phyloP scores from a whole-genome alignment of 2,113 vertebrate genomes.

The Brachyhypopomus occidentalis region DNA sequence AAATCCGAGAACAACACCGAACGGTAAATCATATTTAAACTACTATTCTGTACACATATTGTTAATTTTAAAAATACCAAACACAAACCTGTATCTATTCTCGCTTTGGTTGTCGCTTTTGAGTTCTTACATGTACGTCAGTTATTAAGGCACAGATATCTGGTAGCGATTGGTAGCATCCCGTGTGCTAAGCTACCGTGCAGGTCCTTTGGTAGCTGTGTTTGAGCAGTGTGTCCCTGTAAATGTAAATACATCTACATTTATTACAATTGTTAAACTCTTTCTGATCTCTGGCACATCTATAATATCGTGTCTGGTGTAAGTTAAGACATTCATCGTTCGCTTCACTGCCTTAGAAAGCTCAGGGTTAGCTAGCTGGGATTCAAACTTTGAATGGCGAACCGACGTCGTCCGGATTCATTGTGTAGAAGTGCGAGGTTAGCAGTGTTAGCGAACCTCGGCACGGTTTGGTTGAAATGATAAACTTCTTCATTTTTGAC shows the following conservation, averaged over 20 bases:
- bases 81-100: neutral
- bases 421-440: neutral
- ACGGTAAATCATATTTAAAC: slow-evolving; percentile 36
- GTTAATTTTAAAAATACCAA: too few relatives aligned
- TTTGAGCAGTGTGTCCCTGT: too few relatives aligned
- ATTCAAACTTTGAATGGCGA: slow-evolving; percentile 21
- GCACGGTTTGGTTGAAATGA: too few relatives aligned
- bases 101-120: neutral
- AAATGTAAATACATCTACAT: too few relatives aligned
- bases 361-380: neutral
- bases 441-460: neutral
- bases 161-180: too few relatives aligned
- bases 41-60: neutral
- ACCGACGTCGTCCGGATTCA: neutral
- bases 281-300: neutral
- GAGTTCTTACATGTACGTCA: too few relatives aligned
- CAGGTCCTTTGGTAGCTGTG: too few relatives aligned
- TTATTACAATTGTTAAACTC: neutral
- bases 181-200: too few relatives aligned
- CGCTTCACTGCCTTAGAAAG: neutral
- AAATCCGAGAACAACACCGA: slow-evolving; percentile 17
- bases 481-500: too few relatives aligned
- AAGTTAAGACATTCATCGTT: neutral
- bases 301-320: too few relatives aligned
- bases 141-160: neutral